phyloP scores from a whole-genome alignment of 2,888 invertebrate genomes.

The Pheosia gnoma region DNA sequence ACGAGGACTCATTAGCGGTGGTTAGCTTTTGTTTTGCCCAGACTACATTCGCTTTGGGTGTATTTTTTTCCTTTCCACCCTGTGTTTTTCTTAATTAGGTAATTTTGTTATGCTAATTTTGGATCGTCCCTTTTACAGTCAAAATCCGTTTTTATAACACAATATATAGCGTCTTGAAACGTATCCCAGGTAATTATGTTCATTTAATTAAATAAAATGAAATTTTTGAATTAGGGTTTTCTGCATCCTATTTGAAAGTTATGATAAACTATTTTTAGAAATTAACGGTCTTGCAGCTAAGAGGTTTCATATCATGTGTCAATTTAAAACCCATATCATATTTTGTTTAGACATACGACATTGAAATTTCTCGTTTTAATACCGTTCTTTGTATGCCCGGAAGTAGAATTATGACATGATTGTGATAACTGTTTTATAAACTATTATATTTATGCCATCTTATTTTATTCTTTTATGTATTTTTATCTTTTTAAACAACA shows the following conservation, averaged over 20 bases:
- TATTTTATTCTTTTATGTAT: background rate
- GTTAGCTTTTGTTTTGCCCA: constrained; percentile 61
- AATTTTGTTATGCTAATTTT: constrained; percentile 71
- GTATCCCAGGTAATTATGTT: background rate
- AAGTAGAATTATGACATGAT: background rate
- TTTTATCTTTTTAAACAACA: background rate
- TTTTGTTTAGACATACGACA: no score
- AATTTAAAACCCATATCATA: no score
- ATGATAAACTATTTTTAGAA: no score
- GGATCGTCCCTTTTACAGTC: constrained; percentile 26
- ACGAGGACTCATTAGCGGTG: constrained; percentile 63
- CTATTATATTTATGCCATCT: background rate
- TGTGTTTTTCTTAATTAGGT: constrained; percentile 55
- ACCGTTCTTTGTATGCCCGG: no score
- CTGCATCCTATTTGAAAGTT: no score
- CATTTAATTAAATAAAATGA: background rate
- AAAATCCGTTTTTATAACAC: background rate
- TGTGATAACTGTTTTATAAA: background rate
- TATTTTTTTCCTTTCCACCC: constrained; percentile 43
- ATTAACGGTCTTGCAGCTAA: no score
- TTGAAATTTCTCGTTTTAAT: no score
- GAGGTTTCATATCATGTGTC: no score
- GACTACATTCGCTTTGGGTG: constrained; percentile 43
- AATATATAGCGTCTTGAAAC: background rate
- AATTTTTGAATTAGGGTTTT: no score